A percentile compares a stretch with the other conserved stretches of the same genome.
Conservation (phyloP, 92 coral and sea anemone genomes). For the Zoanthus gigantus region DNA sequence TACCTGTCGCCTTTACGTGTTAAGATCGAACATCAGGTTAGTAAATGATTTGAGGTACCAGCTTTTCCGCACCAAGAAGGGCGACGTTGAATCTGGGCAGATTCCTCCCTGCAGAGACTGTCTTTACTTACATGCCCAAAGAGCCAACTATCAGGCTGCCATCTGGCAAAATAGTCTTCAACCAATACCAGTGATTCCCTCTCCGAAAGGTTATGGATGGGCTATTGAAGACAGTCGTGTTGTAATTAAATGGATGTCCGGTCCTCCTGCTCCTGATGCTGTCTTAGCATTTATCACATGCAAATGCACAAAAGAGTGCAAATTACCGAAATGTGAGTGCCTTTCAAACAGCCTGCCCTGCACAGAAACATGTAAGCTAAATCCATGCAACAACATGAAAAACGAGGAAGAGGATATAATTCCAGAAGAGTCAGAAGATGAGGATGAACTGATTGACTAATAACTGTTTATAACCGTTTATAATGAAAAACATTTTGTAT, state of each 20-base stretch:
- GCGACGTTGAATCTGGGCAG: constrained; percentile 62
- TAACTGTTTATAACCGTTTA: not conserved
- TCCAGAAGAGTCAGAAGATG: too few relatives aligned
- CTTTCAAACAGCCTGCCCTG: too few relatives aligned
- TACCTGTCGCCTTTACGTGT: constrained; percentile 57
- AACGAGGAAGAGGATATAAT: too few relatives aligned
- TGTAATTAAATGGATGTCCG: too few relatives aligned
- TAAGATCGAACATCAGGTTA: constrained; percentile 53
- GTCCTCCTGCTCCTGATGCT: too few relatives aligned
- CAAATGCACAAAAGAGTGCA: too few relatives aligned
- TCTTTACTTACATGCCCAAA: constrained; percentile 41
- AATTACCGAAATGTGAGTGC: too few relatives aligned
- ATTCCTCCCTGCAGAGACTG: constrained; percentile 67
- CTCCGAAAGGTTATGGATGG: constrained; percentile 51
- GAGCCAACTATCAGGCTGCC: constrained; percentile 69
- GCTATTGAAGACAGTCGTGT: too few relatives aligned
- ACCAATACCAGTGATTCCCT: constrained; percentile 60
- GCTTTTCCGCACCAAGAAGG: constrained; percentile 66
- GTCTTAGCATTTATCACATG: too few relatives aligned
- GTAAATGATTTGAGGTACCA: constrained; percentile 60
- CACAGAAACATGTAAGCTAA: too few relatives aligned
- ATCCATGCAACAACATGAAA: too few relatives aligned
- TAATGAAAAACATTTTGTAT: constrained; percentile 9
- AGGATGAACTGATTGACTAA: not conserved
- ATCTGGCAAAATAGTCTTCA: constrained; percentile 62